Conservation (phyloP, 1,140 invertebrate species). For the Meloidogyne exigua region DNA sequence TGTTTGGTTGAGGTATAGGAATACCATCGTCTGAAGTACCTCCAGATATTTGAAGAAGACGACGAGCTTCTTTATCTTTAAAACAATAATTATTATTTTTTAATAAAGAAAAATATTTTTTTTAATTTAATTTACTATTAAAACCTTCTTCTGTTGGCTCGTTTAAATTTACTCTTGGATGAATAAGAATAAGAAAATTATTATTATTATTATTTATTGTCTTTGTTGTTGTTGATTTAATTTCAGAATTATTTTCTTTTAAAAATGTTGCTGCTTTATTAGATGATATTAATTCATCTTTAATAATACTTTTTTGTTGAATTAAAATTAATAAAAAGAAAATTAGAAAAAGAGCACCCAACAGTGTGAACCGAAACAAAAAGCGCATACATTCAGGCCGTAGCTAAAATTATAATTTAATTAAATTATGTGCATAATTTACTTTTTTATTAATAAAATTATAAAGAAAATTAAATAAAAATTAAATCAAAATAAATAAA, state of each 20-base stretch:
- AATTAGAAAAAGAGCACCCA: conserved; percentile 28
- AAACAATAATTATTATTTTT: not conserved
- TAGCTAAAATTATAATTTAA: not conserved
- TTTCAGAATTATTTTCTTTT: conserved; percentile 7
- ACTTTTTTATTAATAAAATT: too few species aligned
- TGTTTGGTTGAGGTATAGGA: conserved; percentile 7
- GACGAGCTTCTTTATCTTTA: conserved; percentile 17
- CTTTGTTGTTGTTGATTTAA: not conserved
- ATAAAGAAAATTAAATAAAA: too few species aligned
- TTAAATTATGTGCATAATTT: not conserved
- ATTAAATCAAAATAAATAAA: too few species aligned
- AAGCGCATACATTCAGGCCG: conserved; percentile 35
- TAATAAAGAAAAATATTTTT: not conserved
- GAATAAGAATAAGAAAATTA: not conserved
- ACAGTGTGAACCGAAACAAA: conserved; percentile 31
- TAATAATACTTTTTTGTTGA: conserved; percentile 8
- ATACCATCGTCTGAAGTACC: not conserved
- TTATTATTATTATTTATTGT: conserved; percentile 5
- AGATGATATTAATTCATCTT: not conserved
- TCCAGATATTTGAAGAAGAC: conserved; percentile 21
- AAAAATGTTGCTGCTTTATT: conserved; percentile 18
- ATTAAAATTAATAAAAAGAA: conserved; percentile 20
- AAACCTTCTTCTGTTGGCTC: conserved; percentile 6
- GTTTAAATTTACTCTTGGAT: not conserved
- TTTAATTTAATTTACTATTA: not conserved